These are phyloP conservation scores for Micropoecilia bifurca DNA, from an alignment of 2,797 vertebrate species.

Conservation along the genomic window DNA sequence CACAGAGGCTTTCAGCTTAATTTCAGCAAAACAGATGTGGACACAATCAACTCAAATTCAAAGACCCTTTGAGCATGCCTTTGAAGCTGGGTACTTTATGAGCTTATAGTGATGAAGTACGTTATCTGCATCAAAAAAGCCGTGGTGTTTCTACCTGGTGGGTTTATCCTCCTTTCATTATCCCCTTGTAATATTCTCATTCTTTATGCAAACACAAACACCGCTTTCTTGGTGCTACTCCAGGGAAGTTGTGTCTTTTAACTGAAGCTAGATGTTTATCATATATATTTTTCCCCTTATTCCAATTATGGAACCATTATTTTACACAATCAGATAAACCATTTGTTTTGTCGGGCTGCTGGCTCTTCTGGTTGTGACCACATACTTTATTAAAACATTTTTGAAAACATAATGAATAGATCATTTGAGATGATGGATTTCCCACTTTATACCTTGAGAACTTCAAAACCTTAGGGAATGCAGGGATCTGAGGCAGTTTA, in stretches of 20 bases:
- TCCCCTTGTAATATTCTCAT: constrained; percentile 29
- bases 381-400: constrained; percentile 46
- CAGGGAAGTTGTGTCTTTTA: constrained; percentile 19
- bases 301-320: constrained; percentile 27
- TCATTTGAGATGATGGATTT: constrained; percentile 43
- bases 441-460: constrained; percentile 11
- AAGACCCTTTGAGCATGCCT: constrained; percentile 52
- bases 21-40: constrained; percentile 57
- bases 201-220: constrained; percentile 37
- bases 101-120: constrained; percentile 63
- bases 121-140: constrained; percentile 72
- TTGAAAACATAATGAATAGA: constrained; percentile 34
- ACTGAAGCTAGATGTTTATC: constrained; percentile 9
- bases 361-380: constrained; percentile 25
- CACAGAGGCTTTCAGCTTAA: constrained; percentile 46
- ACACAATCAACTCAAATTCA: constrained; percentile 45
- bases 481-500: constrained; percentile 22
- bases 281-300: constrained; percentile 17
- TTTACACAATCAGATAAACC: constrained; percentile 49
- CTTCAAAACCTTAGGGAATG: background rate
- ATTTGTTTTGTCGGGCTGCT: constrained; percentile 44
- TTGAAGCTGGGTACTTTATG: constrained; percentile 42
- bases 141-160: constrained; percentile 49
- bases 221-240: constrained; percentile 21
- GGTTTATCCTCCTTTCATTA: constrained; percentile 44